Evolutionary conservation across 1,140 invertebrate genomes (phyloP), one percentile per base, ranked within the genome.

Genomic region (Drosophila subpulchrella): DNA sequence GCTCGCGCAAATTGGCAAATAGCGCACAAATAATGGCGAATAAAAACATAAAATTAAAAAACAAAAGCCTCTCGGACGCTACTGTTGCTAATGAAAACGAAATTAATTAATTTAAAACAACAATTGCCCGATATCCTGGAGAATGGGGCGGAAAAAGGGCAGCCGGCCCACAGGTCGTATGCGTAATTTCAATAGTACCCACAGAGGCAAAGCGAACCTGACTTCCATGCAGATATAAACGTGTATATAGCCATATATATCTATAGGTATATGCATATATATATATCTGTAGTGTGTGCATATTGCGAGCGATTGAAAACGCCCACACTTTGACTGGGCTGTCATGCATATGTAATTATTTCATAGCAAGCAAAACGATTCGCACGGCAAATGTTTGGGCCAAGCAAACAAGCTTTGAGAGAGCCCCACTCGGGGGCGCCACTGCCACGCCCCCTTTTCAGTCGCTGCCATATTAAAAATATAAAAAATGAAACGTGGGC

Each of bases 341-440:
- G 80, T 83, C 83, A 88, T 88, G 83, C 83, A 88, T 88, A 88
- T 88, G 84, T 88, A 88, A 88, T 88, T 88, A 88, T 88, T 72
- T 74, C 80, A 80, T 72, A 61, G 70, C 75, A 77, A 75, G 82
- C 78, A 86, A 58, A 81, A 88, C 75, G 74, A 85, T 74, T 81
- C 73, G 67, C 81, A 62, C 53, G 75, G 83, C 79, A 86, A 89
- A 83, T 88, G 79, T 88, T 88, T 88, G 83, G 71, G 65, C 65
- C 71, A 53, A 66, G 84, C 75, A 88, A 88, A 88, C 83, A 88
- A 80, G 79, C 83, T 88, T 83, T 83, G 79, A 89, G 66, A 77
- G 72, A 72, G 58, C 42, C 61, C 71, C 72, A 75, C 72, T 75
- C 38, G 39, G 34, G 32, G 32, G 41, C 38, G 47, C 24, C 12